Conservation (phyloP, 2,797 vertebrate genomes). For the Pseudotriccus pelzelni region DNA sequence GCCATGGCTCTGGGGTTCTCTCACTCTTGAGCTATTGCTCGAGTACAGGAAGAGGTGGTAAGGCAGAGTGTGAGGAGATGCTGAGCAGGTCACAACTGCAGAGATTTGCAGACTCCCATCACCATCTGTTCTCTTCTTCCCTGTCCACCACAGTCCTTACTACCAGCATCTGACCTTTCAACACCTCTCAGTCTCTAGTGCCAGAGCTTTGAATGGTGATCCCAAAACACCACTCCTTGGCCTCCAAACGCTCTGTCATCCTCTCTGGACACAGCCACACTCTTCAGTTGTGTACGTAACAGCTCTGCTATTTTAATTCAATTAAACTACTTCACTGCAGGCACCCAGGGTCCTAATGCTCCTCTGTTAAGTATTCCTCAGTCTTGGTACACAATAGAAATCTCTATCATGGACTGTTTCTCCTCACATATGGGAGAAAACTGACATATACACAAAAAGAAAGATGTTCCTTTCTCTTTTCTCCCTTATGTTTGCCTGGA, state of each 20-base stretch:
- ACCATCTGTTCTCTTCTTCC: background rate
- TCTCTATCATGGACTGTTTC: background rate
- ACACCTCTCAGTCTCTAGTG: background rate
- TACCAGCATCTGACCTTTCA: background rate
- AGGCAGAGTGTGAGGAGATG: background rate
- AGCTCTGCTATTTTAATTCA: background rate
- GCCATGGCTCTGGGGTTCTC: background rate
- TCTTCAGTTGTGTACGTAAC: background rate
- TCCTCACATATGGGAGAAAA: background rate
- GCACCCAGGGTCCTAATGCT: background rate
- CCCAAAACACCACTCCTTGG: background rate
- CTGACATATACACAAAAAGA: background rate
- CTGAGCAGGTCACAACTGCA: background rate
- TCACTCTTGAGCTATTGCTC: background rate
- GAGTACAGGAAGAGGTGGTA: background rate
- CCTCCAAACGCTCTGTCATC: rapidly evolving
- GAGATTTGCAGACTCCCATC: background rate
- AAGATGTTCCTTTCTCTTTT: background rate
- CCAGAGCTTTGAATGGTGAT: background rate
- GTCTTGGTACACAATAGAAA: background rate
- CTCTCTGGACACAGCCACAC: background rate
- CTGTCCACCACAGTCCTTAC: background rate
- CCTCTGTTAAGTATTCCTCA: background rate
- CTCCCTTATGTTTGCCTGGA: background rate
- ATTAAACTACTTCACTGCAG: background rate